A percentile compares a stretch with the other conserved stretches of the same genome.
Evolutionary conservation across 1,140 invertebrate species (phyloP).

Genomic region (Bombus sibiricus): DNA sequence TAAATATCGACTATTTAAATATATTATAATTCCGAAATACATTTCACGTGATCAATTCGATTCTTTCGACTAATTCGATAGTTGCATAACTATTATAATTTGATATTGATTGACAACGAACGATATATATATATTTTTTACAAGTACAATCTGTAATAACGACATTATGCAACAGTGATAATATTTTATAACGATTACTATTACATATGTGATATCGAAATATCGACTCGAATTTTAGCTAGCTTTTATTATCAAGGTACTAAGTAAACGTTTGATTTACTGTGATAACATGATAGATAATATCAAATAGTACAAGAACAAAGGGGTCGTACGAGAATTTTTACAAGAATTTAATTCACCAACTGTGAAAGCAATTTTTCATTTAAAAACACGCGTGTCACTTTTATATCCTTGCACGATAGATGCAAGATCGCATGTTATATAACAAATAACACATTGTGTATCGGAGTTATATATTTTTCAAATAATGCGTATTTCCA

Average conservation of each 20-base stretch:
- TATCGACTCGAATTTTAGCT: slow-evolving; percentile 6
- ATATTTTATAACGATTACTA: slow-evolving; percentile 31
- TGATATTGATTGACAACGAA: neutral
- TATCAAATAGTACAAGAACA: neutral
- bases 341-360: neutral
- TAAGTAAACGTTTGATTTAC: slow-evolving; percentile 30
- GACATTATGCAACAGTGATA: slow-evolving; percentile 15
- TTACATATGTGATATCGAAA: slow-evolving; percentile 35
- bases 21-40: neutral
- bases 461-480: too few relatives aligned
- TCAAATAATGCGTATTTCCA: too few relatives aligned
- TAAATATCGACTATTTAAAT: neutral
- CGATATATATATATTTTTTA: slow-evolving; percentile 14
- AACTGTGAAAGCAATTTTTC: neutral
- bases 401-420: too few relatives aligned
- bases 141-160: slow-evolving; percentile 4
- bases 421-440: too few relatives aligned
- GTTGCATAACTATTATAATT: neutral
- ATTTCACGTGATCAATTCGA: neutral
- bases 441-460: too few relatives aligned
- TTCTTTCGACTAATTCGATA: neutral
- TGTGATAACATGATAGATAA: slow-evolving; percentile 31
- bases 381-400: neutral
- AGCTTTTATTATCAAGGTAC: slow-evolving; percentile 5
- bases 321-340: slow-evolving; percentile 1